Base-by-base conservation (phyloP, 2,888 invertebrate species). In the Pandemis cinnamomeana region DNA sequence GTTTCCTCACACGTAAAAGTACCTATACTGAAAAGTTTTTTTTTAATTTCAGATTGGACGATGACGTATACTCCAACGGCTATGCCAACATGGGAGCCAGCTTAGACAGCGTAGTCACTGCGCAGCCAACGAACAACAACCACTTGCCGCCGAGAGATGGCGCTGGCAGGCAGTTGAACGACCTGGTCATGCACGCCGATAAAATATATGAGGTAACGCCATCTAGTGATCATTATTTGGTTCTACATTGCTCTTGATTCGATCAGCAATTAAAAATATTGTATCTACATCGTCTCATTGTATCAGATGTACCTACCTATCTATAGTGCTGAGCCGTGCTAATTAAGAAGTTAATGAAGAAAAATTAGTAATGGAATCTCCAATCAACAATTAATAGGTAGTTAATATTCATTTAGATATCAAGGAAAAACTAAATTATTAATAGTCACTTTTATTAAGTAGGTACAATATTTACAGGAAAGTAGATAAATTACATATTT, bases 21-120 rank as follows among this genome's bases (percentile, higher is more conserved):
- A n/a, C n/a, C n/a, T n/a, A 20, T 20, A 20, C 20, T 20, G 20
- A 20, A 20, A 20, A 20, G 20, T 20, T 20, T 20, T 2, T 42
- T 61, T 42, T 20, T 42, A 7, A 48, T 41, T 85, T 6, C 89
- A 94, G 93, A 41, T 77, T 93, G 78, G 94, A 94, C 44, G 92
- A 92, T 44, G 95, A 64, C 75, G 95, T 93, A 75, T 95, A 96
- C 83, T 94, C 95, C 0, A 91, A 93, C 53, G 93, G 94, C 1
- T 87, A 89, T 84, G 81, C 86, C n/a, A 94, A 93, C 78, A 87
- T 87, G 79, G 93, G 90, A 0, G 93, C 89, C 2, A 92, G 91
- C 69, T 72, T 91, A 44, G 93, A 92, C 75, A 91, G 89, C 79
- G 92, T 94, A 77, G 88, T 94, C 44, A 94, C 93, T 0, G 83